Percentiles rank a stretch among this genome's conserved stretches.
These are phyloP conservation scores for Sparus aurata DNA, from an alignment of 2,797 vertebrate species.

Conservation along the genomic window DNA sequence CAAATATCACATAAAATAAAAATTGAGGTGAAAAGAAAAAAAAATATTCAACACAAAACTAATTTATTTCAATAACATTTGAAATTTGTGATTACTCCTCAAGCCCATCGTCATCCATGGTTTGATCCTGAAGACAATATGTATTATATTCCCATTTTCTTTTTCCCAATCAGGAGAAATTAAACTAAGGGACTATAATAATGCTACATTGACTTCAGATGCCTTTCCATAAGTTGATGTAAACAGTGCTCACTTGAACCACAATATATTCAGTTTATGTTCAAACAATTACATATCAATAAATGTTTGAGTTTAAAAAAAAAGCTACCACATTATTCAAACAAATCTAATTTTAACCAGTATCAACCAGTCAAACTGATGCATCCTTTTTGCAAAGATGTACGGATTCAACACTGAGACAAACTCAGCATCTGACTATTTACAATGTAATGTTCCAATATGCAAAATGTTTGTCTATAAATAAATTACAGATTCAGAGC, in stretches of 20 bases:
- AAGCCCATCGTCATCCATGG: constrained; percentile 22
- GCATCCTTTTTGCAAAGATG: constrained; percentile 71
- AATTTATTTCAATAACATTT: constrained; percentile 76
- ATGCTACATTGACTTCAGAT: constrained; percentile 56
- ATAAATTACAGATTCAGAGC: constrained; percentile 97
- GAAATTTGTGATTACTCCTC: constrained; percentile 57
- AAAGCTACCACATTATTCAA: constrained; percentile 73
- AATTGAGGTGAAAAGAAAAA: background rate
- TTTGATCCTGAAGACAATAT: constrained; percentile 39
- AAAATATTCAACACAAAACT: constrained; percentile 70
- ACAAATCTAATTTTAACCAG: constrained; percentile 66
- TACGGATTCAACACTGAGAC: constrained; percentile 91
- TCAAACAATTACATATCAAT: constrained; percentile 89
- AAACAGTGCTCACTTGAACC: constrained; percentile 87
- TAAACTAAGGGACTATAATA: constrained; percentile 44
- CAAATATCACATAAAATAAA: background rate
- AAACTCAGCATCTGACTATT: constrained; percentile 93
- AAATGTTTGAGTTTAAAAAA: constrained; percentile 87
- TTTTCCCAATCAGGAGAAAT: constrained; percentile 39
- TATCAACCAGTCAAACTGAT: constrained; percentile 64
- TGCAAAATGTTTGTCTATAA: constrained; percentile 82
- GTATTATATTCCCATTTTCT: constrained; percentile 36
- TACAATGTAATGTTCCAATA: constrained; percentile 88
- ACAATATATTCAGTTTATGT: constrained; percentile 86
- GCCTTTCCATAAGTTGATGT: constrained; percentile 81